Evolutionary conservation across 2,888 invertebrate genomes (phyloP), one percentile per base, ranked within the genome.

Genomic region (Ptycholaimellus sp.): DNA sequence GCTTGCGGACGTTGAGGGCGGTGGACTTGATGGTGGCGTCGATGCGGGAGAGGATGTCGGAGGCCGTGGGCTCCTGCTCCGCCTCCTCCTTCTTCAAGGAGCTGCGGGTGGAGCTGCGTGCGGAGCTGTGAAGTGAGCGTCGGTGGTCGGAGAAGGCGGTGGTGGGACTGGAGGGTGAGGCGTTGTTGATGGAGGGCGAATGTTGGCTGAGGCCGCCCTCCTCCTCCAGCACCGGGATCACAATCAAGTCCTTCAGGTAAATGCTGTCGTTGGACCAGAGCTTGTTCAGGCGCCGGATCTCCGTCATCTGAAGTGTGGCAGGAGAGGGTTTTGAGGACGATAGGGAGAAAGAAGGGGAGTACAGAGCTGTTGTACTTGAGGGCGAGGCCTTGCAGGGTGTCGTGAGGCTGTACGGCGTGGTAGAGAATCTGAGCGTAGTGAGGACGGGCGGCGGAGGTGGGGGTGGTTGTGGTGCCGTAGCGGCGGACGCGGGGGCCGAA

Each of bases 301-400:
- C 46, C 7, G 49, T 44, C 6, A 47, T 44, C 49, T 49, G 27
- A 33, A 46, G 33, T 13, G 30, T 5, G 11, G 16, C 21, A 13
- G 18, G n/a, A n/a, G n/a, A n/a, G n/a, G n/a, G n/a, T n/a, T n/a
- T n/a, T n/a, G n/a, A n/a, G n/a, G n/a, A n/a, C n/a, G n/a, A n/a
- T n/a, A n/a, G n/a, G n/a, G n/a, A n/a, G n/a, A n/a, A n/a, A n/a
- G n/a, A n/a, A n/a, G n/a, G n/a, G n/a, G n/a, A 44, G 27, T 18
- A 49, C 48, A 33, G 48, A 42, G 29, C 47, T 47, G 38, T 47
- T 46, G 38, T 46, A 38, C 30, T 40, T 40, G 19, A 49, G 35
- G 2, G 48, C 47, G 20, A 49, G 42, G 6, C 48, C 44, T 37
- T 46, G 44, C 3, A 49, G 29, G 5, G 48, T 47, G 30, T 49